phyloP scores from a whole-genome alignment of 2,888 invertebrate genomes.

The Caenorhabditis sinica region DNA sequence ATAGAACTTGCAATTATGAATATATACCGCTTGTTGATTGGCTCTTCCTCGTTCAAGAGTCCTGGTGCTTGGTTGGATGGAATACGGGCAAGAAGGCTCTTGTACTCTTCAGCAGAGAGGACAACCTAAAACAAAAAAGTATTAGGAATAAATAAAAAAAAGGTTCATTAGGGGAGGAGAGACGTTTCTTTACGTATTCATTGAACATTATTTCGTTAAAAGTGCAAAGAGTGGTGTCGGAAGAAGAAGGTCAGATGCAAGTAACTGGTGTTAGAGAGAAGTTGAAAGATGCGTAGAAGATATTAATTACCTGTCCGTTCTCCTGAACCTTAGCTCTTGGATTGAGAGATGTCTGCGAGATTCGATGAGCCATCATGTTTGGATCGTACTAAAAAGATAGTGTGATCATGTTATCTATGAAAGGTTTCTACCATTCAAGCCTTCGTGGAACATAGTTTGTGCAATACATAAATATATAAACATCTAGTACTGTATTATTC shows the following conservation, averaged over 20 bases:
- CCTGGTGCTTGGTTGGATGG: constrained; percentile 53
- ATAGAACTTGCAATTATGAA: background rate
- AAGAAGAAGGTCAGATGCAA: constrained; percentile 44
- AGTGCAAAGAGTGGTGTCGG: constrained; percentile 28
- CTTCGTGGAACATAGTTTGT: constrained; percentile 36
- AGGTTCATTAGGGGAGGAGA: background rate
- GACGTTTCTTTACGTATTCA: no score
- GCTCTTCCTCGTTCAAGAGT: constrained; percentile 64
- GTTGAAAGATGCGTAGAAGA: constrained; percentile 43
- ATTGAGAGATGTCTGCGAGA: constrained; percentile 50
- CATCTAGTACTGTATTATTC: background rate
- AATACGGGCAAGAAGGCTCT: constrained; percentile 63
- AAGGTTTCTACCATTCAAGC: constrained; percentile 13
- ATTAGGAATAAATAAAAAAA: background rate
- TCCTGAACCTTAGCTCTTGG: constrained; percentile 56
- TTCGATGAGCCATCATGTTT: constrained; percentile 72
- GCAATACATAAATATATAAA: background rate
- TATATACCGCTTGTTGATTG: constrained; percentile 64
- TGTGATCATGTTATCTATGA: constrained; percentile 26
- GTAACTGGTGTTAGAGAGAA: constrained; percentile 25
- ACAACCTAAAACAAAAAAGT: constrained; percentile 67
- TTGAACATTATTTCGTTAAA: constrained; percentile 2
- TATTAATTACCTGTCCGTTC: constrained; percentile 64
- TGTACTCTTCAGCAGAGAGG: constrained; percentile 74
- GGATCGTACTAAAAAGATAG: constrained; percentile 74